Conservation (phyloP, 1,140 invertebrate species). For the Bursaphelenchus mucronatus region DNA sequence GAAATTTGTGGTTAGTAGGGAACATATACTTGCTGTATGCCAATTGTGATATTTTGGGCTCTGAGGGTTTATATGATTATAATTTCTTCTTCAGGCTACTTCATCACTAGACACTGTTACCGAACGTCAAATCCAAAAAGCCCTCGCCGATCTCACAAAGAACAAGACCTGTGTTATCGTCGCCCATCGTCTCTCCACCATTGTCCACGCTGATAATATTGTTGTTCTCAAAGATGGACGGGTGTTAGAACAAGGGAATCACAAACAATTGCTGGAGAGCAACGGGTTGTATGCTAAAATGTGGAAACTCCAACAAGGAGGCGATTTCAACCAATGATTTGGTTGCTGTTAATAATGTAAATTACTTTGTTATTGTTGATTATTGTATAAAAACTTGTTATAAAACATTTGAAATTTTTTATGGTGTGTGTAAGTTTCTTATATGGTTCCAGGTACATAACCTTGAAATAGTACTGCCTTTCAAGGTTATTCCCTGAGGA, state of each 20-base stretch:
- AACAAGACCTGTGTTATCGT: slow-evolving; percentile 71
- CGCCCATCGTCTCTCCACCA: slow-evolving; percentile 72
- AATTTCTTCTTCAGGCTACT: neutral
- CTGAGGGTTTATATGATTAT: neutral
- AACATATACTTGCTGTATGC: too few species aligned
- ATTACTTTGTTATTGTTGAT: too few species aligned
- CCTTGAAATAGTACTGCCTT: too few species aligned
- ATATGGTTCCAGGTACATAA: too few species aligned
- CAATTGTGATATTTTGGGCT: too few species aligned
- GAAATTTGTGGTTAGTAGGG: slow-evolving; percentile 14
- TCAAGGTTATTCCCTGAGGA: too few species aligned
- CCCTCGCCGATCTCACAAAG: slow-evolving; percentile 10
- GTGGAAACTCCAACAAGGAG: slow-evolving; percentile 65
- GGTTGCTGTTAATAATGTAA: too few species aligned
- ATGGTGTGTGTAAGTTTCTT: too few species aligned
- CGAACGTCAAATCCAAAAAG: slow-evolving; percentile 28
- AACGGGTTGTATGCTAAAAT: slow-evolving; percentile 61
- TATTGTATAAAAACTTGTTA: too few species aligned
- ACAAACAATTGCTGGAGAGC: slow-evolving; percentile 62
- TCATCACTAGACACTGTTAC: neutral
- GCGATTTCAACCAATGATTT: too few species aligned
- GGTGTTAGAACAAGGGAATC: slow-evolving; percentile 57
- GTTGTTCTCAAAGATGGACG: slow-evolving; percentile 20
- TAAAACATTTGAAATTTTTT: too few species aligned
- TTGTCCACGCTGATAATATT: slow-evolving; percentile 70